A percentile compares a stretch with the other conserved stretches of the same genome.
phyloP scores from a whole-genome alignment of 2,113 vertebrate genomes.

The Spermophilus dauricus region DNA sequence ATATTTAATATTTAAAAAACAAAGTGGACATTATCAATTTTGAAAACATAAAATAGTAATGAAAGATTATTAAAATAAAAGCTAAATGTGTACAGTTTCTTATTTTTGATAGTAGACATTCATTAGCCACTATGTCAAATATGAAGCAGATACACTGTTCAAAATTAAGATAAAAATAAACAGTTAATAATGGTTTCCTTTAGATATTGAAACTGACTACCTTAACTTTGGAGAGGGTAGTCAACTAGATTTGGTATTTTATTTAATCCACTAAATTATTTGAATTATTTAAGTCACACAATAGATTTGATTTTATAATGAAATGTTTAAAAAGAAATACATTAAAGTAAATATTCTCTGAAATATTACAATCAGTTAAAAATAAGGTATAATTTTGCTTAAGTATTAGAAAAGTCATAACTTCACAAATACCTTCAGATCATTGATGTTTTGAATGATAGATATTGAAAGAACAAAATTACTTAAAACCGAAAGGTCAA shows the following conservation, averaged over 20 bases:
- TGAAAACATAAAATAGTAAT: conserved; percentile 32
- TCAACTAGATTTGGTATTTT: conserved; percentile 30
- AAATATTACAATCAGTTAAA: neutral
- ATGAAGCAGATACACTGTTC: neutral
- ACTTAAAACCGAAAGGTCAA: neutral
- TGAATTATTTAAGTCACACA: neutral
- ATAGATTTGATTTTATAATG: neutral
- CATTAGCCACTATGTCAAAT: neutral
- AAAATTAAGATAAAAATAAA: neutral
- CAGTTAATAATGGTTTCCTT: conserved; percentile 5
- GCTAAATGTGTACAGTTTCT: neutral
- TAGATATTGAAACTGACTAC: neutral
- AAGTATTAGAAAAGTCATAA: neutral
- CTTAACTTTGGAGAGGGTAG: neutral
- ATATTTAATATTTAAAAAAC: conserved; percentile 17
- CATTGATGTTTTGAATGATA: neutral
- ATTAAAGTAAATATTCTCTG: neutral
- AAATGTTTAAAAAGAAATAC: conserved; percentile 25
- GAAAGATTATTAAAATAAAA: neutral
- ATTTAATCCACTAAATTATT: neutral
- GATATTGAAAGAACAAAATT: neutral
- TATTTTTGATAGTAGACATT: neutral
- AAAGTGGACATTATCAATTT: neutral
- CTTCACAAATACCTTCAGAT: neutral
- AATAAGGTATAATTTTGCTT: conserved; percentile 43